Evolutionary conservation across 2,113 vertebrate genomes (phyloP), one percentile per base, ranked within the genome.

Genomic region (Pardalotus punctatus): DNA sequence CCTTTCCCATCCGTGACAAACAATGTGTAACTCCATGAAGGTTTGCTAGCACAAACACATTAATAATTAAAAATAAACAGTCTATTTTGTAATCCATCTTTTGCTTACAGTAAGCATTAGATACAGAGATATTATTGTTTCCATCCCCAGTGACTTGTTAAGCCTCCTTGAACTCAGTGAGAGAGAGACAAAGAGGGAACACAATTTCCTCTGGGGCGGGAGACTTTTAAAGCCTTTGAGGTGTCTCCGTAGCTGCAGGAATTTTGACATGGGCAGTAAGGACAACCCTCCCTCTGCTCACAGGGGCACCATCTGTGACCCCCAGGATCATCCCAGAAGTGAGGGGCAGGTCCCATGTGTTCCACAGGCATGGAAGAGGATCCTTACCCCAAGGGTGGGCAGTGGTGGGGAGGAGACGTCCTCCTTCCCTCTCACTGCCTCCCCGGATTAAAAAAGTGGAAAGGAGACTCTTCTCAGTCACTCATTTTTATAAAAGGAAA

Each of bases 21-120:
- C 86, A 86, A 47, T 5, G 20, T 56, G 54, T 33, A 90, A 94
- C 78, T 69, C 85, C 38, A 67, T 1, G 0, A 90, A 88, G 82
- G 82, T 72, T 58, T 88, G 62, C 81, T 93, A 96, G 72, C 90
- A 80, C 86, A 69, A 82, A 90, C 74, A 91, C 79, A 96, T 96
- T 78, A 97, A 96, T 96, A 96, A 97, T 97, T 96, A 95, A 97
- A 95, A 95, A 96, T 96, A 97, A 97, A 97, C 93, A 96, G 93
- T 31, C 90, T 85, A 38, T 90, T 95, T 97, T 94, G 95, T 96
- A 96, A 97, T 95, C 96, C 70, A 87, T 90, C 93, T 88, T 90
- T 93, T 96, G 96, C 90, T 97, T 97, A 96, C 90, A 93, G 96
- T 95, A 97, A 97, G 97, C 95, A 96, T 88, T 83, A 96, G 92